Evolutionary conservation across 2,113 vertebrate genomes (phyloP), one percentile per base, ranked within the genome.

Genomic region (Clarias batrachus): DNA sequence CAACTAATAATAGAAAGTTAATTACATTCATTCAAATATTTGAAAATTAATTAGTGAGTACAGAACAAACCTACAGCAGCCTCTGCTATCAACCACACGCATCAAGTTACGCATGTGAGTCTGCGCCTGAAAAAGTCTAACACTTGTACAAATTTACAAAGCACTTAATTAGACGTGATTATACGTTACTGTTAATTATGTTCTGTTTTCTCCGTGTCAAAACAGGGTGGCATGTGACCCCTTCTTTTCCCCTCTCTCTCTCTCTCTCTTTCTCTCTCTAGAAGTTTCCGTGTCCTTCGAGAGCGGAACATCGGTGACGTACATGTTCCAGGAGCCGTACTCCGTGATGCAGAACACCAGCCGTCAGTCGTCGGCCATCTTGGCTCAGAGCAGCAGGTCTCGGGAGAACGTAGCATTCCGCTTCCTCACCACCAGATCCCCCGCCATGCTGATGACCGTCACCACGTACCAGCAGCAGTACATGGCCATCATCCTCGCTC

Each of bases 201-300:
- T 14, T 1, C 13, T 16, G 65, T 70, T 71, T 17, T 71, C 16
- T 74, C 19, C 68, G 16, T 71, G n/a, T 12, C n/a, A 4, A 37
- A 37, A 37, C 33, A 37, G 33, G 27, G 37, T 52, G 8, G 12
- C 11, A 13, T 2, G 10, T 48, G 48, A 48, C 48, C 9, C 21
- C 10, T 4, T 77, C 63, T 84, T 70, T 52, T 41, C 33, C 57
- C 84, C 59, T 13, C 33, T 63, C 92, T 95, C 56, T 94, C 48
- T 86, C 21, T 63, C 59, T 13, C 33, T 63, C 92, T 95, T 54
- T 94, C 48, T 86, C 21, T 63, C 92, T 95, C 54, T 94, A 97
- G 96, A 97, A 85, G 95, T 97, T 88, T 96, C 96, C 88, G 95
- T 96, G 21, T 86, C 96, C 73, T 97, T 97, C 92, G 96, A 97